Evolutionary conservation across 1,140 invertebrate genomes (phyloP).

Genomic region (Drosophila tani): DNA sequence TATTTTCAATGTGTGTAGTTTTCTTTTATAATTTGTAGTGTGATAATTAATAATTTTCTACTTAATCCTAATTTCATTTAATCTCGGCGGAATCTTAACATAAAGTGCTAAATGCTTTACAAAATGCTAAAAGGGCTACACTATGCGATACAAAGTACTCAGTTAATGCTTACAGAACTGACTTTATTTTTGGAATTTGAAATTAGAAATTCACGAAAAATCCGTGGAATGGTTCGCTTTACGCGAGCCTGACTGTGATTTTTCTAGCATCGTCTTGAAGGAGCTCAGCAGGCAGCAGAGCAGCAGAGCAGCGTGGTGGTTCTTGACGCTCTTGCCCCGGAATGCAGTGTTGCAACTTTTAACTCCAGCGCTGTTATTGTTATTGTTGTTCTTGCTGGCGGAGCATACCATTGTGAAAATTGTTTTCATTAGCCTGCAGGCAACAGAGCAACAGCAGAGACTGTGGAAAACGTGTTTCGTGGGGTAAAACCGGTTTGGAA

Average conservation of each 20-base stretch:
- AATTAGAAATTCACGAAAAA: background rate
- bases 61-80: too few species aligned
- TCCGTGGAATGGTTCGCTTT: background rate
- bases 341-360: slow-evolving; percentile 83
- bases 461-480: slow-evolving; percentile 52
- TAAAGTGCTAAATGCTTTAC: too few species aligned
- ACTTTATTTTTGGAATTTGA: too few species aligned
- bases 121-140: too few species aligned
- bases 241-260: slow-evolving; percentile 29
- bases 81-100: too few species aligned
- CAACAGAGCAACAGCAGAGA: slow-evolving; percentile 23
- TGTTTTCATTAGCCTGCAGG: slow-evolving; percentile 58
- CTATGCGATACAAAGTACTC: too few species aligned
- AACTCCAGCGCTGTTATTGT: slow-evolving; percentile 21
- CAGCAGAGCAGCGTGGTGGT: slow-evolving; percentile 5
- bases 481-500: slow-evolving; percentile 68
- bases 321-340: slow-evolving; percentile 54
- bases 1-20: too few species aligned
- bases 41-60: too few species aligned
- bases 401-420: slow-evolving; percentile 73
- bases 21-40: too few species aligned
- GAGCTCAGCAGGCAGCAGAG: slow-evolving; percentile 8
- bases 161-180: too few species aligned
- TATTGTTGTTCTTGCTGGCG: slow-evolving; percentile 39
- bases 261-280: slow-evolving; percentile 64